Evolutionary conservation across 1,140 invertebrate genomes (phyloP), one percentile per base, ranked within the genome.

Genomic region (Liolophura sinensis): DNA sequence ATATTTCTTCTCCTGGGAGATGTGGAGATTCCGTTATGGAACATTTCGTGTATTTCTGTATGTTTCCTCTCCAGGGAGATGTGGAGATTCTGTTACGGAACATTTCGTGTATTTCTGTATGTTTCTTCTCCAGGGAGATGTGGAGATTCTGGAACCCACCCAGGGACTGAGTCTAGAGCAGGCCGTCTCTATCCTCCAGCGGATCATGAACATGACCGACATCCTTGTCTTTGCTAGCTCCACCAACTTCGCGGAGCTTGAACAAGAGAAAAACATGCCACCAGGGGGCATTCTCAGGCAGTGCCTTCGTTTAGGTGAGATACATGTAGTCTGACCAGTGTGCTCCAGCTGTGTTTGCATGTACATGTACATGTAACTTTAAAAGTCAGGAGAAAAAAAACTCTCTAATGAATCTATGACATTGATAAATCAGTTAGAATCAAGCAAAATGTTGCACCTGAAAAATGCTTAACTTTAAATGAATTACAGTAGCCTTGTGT

Each of bases 261-360:
- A 99, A 86, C 93, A 96, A 0, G 98, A 99, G 83, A 99, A 99
- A 86, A 99, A 98, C 81, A 99, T 99, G 96, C 97, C 96, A n/a
- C 94, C 92, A 78, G 98, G 98, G 31, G 97, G 97, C 51, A 99
- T 99, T 71, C 84, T 99, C 16, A 86, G 97, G 67, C 98, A 99
- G 85, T 98, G 96, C 84, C 88, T 99, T 40, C 86, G 98, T 85
- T 86, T 99, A 40, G 89, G 96, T 96, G 87, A 87, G 88, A 40
- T 40, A 5, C 3, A 40, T 40, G n/a, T n/a, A n/a, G n/a, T n/a
- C n/a, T 40, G 9, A 40, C 9, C 31, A 40, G 31, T 40, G 31
- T 40, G 31, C 3, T n/a, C n/a, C n/a, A n/a, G n/a, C n/a, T n/a
- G n/a, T n/a, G n/a, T n/a, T n/a, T n/a, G n/a, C n/a, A n/a, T n/a